phyloP scores from a whole-genome alignment of 1,140 invertebrate genomes.

The Temnothorax nylanderi region DNA sequence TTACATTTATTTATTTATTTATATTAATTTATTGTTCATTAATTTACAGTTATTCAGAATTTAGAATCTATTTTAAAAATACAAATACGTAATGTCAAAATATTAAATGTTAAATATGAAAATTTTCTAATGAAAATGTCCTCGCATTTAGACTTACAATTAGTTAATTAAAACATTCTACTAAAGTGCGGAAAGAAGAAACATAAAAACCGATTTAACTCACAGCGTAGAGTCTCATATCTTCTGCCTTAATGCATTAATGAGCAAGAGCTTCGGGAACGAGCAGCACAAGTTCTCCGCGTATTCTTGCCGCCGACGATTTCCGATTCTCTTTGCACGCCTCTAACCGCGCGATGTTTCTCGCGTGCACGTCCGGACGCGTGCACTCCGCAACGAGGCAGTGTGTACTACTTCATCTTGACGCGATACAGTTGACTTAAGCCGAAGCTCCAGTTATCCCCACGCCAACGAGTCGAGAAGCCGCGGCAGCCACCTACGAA shows the following conservation, averaged over 20 bases:
- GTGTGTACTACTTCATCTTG: conserved; percentile 79
- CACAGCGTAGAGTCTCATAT: conserved; percentile 76
- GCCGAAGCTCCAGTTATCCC: conserved; percentile 83
- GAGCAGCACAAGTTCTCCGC: neutral
- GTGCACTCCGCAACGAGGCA: conserved; percentile 77
- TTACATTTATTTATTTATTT: too few relatives aligned
- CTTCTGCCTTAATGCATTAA: conserved; percentile 71
- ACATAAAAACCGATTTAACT: conserved; percentile 33
- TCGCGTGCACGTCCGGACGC: conserved; percentile 12
- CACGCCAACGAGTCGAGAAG: conserved; percentile 69
- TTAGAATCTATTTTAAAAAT: neutral
- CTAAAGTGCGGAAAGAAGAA: neutral
- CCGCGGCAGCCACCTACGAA: conserved; percentile 57
- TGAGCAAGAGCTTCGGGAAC: conserved; percentile 23
- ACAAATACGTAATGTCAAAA: neutral
- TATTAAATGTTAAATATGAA: neutral
- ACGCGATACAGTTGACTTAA: conserved; percentile 83
- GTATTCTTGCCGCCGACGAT: neutral
- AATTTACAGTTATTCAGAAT: neutral
- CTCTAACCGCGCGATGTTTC: neutral
- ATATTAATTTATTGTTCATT: neutral
- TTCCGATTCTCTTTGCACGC: conserved; percentile 42
- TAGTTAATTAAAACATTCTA: neutral
- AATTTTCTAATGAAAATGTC: neutral
- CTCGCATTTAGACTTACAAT: neutral